Evolutionary conservation across 1,140 invertebrate species (phyloP).

Genomic region (Cydia splendana): DNA sequence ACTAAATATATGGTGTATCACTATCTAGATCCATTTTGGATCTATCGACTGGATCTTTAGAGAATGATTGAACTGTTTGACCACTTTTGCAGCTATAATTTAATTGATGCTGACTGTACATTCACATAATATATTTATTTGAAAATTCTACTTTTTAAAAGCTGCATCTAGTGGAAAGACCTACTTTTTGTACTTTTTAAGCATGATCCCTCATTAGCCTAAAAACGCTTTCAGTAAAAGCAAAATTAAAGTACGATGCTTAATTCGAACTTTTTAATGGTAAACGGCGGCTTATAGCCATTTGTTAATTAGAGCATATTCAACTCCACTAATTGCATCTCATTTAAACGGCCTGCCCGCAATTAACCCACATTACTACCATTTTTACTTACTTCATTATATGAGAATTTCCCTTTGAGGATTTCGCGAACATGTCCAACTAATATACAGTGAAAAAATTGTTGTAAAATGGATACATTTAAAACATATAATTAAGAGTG

Average conservation of each 20-base stretch:
- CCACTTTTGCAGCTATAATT: no score
- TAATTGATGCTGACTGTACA: no score
- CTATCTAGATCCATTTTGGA: no score
- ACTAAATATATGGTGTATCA: no score
- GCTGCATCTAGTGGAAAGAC: background rate
- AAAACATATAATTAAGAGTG: background rate
- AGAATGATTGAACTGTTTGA: no score
- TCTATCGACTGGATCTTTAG: no score
- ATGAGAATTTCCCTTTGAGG: conserved; percentile 6
- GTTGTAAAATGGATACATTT: background rate
- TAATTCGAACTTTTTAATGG: conserved; percentile 29
- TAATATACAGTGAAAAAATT: background rate
- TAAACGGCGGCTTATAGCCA: conserved; percentile 34
- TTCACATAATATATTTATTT: background rate
- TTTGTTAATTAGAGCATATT: conserved; percentile 61
- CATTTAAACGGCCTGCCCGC: conserved; percentile 65
- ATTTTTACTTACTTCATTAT: conserved; percentile 39
- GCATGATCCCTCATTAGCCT: background rate
- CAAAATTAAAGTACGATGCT: conserved; percentile 27
- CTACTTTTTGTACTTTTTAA: conserved; percentile 2
- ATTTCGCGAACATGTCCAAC: background rate
- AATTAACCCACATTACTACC: conserved; percentile 66
- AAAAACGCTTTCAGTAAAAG: background rate
- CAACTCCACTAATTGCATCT: conserved; percentile 70
- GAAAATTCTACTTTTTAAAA: background rate